Evolutionary conservation across 2,888 invertebrate genomes (phyloP), one percentile per base, ranked within the genome.

Genomic region (Lapara coniferarum): DNA sequence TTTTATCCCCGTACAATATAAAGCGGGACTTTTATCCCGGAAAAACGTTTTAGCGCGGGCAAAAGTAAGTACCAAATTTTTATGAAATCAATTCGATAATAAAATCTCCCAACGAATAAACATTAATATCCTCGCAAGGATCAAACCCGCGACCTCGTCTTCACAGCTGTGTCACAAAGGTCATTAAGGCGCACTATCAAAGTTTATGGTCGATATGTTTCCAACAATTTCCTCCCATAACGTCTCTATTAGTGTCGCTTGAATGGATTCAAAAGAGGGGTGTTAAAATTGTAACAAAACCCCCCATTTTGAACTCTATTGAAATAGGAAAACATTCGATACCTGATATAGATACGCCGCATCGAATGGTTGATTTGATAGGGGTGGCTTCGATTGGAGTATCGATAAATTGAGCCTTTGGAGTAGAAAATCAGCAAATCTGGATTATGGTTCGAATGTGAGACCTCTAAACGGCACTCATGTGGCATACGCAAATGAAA

Each of bases 161-260:
- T 44, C n/a, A 37, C 59, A 59, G 10, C 59, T 44, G 59, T 10
- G 59, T 10, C 59, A n/a, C 57, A 37, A 37, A n/a, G 57, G n/a
- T 57, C n/a, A 30, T 14, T 37, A 57, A 37, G 16, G 16, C 16
- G 55, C 37, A 16, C 55, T 25, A 25, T 55, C 55, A 55, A 16
- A 19, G 55, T 55, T 55, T 19, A 55, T 19, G 8, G 55, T 19
- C 25, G 55, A 55, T 25, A 19, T 25, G 10, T 25, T 19, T 55
- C 19, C 16, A 44, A 52, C 52, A 14, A 59, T 59, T 59, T 59
- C 59, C n/a, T 16, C 44, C 59, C 59, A 37, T 44, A 37, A 59
- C 44, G 59, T 59, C 37, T 59, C 59, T 37, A 59, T 59, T 59
- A 37, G 59, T 59, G 3, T 16, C 59, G 59, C 14, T 14, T 52